Evolutionary conservation across 2,113 vertebrate genomes (phyloP).

Genomic region (Onychostoma macrolepis): DNA sequence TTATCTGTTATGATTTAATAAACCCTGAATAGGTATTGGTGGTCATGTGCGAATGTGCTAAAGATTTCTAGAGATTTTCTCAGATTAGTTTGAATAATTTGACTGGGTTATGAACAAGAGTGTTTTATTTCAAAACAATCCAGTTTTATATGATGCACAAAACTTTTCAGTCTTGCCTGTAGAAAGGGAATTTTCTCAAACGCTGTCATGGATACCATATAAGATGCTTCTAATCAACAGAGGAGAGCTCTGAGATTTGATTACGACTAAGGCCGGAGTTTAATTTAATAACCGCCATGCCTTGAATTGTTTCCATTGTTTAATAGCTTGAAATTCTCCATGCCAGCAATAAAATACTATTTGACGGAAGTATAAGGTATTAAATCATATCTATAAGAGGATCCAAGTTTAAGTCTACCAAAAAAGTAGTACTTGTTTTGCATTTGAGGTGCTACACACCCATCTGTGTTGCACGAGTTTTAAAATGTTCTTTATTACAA

Average conservation of each 20-base stretch:
- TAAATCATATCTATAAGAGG: conserved; percentile 13
- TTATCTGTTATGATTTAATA: not conserved
- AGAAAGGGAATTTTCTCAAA: not conserved
- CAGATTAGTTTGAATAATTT: not conserved
- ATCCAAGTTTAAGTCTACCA: not conserved
- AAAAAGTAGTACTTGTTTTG: not conserved
- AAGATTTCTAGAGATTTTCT: not conserved
- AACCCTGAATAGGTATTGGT: not conserved
- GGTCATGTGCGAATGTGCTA: not conserved
- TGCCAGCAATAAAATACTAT: not conserved
- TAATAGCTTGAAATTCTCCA: not conserved
- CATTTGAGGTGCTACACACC: not conserved
- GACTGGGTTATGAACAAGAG: not conserved
- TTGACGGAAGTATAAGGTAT: not conserved
- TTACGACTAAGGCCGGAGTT: not conserved
- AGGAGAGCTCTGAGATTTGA: conserved; percentile 16
- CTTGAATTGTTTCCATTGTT: conserved; percentile 31
- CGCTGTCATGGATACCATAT: not conserved
- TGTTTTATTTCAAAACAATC: not conserved
- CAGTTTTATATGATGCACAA: not conserved
- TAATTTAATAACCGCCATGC: conserved; percentile 19
- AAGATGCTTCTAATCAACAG: conserved; percentile 7
- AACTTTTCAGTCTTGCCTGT: not conserved
- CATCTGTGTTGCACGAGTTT: no score
- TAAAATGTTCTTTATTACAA: no score